phyloP scores from a whole-genome alignment of 2,113 vertebrate species.

The Misgurnus anguillicaudatus region DNA sequence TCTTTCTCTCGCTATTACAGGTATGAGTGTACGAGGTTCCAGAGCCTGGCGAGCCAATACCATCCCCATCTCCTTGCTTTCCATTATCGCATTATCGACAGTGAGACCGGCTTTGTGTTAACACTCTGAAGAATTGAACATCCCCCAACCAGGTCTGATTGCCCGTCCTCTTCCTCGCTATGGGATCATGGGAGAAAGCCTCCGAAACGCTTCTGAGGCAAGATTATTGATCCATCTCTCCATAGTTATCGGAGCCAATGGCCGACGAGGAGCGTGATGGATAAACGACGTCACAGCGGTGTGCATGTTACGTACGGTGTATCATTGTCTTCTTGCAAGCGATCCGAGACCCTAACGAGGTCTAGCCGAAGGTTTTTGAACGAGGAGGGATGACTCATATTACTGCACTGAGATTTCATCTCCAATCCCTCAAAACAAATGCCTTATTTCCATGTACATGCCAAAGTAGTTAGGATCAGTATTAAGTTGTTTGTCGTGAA shows the following conservation, averaged over 20 bases:
- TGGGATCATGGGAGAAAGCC: conserved; percentile 30
- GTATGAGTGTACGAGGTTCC: conserved; percentile 87
- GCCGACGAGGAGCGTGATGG: conserved; percentile 14
- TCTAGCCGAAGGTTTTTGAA: conserved; percentile 14
- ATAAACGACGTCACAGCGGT: conserved; percentile 9
- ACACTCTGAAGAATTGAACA: conserved; percentile 41
- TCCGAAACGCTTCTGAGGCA: conserved; percentile 15
- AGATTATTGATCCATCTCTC: conserved; percentile 39
- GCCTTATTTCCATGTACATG: conserved; percentile 80
- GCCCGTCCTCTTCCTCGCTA: conserved; percentile 33
- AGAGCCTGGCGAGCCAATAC: conserved; percentile 65
- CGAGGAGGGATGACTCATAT: conserved; percentile 57
- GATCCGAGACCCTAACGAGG: conserved; percentile 27
- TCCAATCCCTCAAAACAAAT: conserved; percentile 66
- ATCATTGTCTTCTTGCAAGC: conserved; percentile 35
- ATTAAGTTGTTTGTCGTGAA: conserved; percentile 51
- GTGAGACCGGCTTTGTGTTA: conserved; percentile 73
- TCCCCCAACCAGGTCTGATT: conserved; percentile 54
- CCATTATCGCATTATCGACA: conserved; percentile 69
- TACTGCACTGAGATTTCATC: conserved; percentile 63
- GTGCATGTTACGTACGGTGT: conserved; percentile 50
- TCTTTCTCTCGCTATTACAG: conserved; percentile 67
- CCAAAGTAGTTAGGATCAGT: conserved; percentile 75
- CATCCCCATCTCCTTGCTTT: conserved; percentile 67
- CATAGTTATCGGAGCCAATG: conserved; percentile 28